These are phyloP conservation scores for Lucilia cuprina DNA, from an alignment of 1,140 invertebrate species.

Conservation along the genomic window DNA sequence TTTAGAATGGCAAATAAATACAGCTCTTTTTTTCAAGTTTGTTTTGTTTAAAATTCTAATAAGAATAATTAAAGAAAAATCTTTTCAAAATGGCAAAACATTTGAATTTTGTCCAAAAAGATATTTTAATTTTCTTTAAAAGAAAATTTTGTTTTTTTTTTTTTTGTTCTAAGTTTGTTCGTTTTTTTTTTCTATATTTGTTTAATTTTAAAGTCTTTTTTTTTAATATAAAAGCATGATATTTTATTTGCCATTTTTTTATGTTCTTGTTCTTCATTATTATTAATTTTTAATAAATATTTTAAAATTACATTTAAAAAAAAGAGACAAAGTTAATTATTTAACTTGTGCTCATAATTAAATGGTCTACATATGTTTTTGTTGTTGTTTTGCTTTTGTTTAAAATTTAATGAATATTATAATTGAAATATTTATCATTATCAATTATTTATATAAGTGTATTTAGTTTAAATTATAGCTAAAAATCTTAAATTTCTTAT, in stretches of 20 bases:
- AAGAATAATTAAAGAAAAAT: neutral
- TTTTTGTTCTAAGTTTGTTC: neutral
- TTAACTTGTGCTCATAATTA: neutral
- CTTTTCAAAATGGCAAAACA: conserved; percentile 7
- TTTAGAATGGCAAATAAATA: conserved; percentile 28
- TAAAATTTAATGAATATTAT: neutral
- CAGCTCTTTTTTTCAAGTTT: neutral
- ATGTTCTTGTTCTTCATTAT: neutral
- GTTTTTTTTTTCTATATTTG: neutral
- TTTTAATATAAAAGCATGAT: neutral
- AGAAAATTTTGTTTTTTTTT: conserved; percentile 3
- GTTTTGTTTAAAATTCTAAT: neutral
- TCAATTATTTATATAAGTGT: neutral
- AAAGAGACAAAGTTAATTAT: neutral
- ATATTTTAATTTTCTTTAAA: conserved; percentile 13
- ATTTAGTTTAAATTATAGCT: neutral
- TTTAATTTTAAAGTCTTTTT: neutral
- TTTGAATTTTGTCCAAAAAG: conserved; percentile 29
- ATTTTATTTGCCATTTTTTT: conserved; percentile 27
- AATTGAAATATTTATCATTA: neutral
- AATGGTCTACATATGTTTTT: neutral
- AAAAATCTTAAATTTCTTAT: neutral
- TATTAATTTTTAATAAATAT: conserved; percentile 29
- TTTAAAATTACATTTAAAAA: conserved; percentile 27
- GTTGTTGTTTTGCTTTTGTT: neutral